Evolutionary conservation across 2,797 vertebrate genomes (phyloP).

Genomic region (Epinephelus malabaricus): DNA sequence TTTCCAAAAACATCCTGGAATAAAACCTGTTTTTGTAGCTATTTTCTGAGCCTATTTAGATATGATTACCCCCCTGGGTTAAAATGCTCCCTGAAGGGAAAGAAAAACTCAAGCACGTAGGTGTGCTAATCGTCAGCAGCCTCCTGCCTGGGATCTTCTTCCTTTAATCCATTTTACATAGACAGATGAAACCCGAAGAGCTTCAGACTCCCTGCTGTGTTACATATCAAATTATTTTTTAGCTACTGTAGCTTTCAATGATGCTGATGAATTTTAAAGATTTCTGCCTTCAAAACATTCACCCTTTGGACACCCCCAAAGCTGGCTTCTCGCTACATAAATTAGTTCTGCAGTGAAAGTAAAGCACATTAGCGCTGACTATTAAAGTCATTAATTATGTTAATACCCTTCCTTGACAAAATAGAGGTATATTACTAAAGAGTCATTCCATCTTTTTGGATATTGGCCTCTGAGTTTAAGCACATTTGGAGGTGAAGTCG

Average conservation of each 20-base stretch:
- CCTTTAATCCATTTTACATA: constrained; percentile 18
- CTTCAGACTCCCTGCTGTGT: constrained; percentile 17
- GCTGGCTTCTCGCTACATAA: constrained; percentile 6
- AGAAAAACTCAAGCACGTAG: not conserved
- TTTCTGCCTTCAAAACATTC: constrained; percentile 15
- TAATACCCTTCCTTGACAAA: constrained; percentile 3
- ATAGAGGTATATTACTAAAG: not conserved
- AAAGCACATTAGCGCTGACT: constrained; percentile 15
- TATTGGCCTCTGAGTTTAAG: not conserved
- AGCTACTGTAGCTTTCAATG: constrained; percentile 17
- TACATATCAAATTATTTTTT: constrained; percentile 37
- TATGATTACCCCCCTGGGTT: constrained; percentile 5
- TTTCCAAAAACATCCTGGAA: constrained; percentile 1
- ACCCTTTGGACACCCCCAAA: constrained; percentile 4
- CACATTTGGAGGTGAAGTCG: not conserved
- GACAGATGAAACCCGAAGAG: constrained; percentile 2
- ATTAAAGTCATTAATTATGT: constrained; percentile 27
- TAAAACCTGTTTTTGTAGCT: constrained; percentile 3
- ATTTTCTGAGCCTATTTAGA: constrained; percentile 9
- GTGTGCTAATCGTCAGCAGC: not conserved
- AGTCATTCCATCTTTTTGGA: not conserved
- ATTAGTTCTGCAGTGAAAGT: not conserved
- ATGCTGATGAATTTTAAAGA: constrained; percentile 19
- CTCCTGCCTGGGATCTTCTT: not conserved
- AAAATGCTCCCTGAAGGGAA: constrained; percentile 2